These are phyloP conservation scores for Psilopsiagon aurifrons DNA, from an alignment of 2,113 vertebrate species.

Conservation along the genomic window DNA sequence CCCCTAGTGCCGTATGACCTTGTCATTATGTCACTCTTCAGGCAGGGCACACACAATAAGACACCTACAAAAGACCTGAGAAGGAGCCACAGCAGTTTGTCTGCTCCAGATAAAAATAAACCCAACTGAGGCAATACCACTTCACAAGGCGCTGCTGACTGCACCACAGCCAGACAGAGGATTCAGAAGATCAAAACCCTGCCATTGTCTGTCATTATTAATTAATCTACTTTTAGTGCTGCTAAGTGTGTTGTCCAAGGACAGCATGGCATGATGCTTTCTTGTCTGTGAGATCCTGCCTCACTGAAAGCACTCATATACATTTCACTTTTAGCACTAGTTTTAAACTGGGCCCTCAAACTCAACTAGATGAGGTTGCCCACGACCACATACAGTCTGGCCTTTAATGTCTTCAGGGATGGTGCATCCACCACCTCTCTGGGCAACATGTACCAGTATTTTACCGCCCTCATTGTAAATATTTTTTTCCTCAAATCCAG, in stretches of 20 bases:
- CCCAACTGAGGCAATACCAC: not conserved
- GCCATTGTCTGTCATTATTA: not conserved
- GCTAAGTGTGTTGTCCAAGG: not conserved
- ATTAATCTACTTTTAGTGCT: not conserved
- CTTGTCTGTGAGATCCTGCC: not conserved
- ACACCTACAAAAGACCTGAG: not conserved
- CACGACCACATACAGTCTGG: not conserved
- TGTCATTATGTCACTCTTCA: not conserved
- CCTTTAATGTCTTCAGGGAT: not conserved
- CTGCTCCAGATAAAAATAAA: not conserved
- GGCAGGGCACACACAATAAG: not conserved
- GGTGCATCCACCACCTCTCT: not conserved
- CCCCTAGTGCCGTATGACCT: not conserved
- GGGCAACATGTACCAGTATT: not conserved
- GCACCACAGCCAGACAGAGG: not conserved
- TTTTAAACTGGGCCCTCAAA: not conserved
- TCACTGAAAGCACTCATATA: not conserved
- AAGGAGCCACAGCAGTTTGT: not conserved
- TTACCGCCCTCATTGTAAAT: not conserved
- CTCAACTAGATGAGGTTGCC: not conserved
- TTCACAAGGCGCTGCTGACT: not conserved
- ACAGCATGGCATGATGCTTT: not conserved
- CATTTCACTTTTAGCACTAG: not conserved
- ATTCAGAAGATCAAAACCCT: not conserved
- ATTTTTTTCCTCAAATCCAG: not conserved